Evolutionary conservation across 2,888 invertebrate genomes (phyloP).

Genomic region (Hypolimnas misippus): DNA sequence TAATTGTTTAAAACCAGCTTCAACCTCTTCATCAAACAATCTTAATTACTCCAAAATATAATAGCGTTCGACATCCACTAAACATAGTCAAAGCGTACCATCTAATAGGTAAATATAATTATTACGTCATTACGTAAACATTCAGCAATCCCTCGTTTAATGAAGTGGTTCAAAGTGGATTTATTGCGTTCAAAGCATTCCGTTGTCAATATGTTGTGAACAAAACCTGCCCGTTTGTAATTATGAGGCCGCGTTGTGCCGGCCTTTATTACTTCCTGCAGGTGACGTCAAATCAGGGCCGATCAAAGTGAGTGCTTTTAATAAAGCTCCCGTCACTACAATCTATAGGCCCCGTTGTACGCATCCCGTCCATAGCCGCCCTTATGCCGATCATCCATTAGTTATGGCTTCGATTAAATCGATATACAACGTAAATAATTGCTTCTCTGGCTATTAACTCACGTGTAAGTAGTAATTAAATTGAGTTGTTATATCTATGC

Average conservation of each 20-base stretch:
- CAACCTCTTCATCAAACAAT: slow-evolving; percentile 12
- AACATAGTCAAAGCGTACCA: slow-evolving; percentile 27
- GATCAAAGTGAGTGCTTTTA: slow-evolving; percentile 81
- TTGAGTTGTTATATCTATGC: background rate
- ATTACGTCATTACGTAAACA: slow-evolving; percentile 49
- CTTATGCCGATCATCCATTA: slow-evolving; percentile 17
- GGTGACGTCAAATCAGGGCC: slow-evolving; percentile 72
- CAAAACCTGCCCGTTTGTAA: slow-evolving; percentile 63
- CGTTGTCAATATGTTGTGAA: slow-evolving; percentile 67
- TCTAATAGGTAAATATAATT: slow-evolving; percentile 45
- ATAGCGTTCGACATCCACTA: slow-evolving; percentile 13
- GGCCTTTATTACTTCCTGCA: slow-evolving; percentile 75
- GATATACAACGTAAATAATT: slow-evolving; percentile 14
- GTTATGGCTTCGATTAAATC: slow-evolving; percentile 21
- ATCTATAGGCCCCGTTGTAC: slow-evolving; percentile 18
- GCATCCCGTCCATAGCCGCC: slow-evolving; percentile 5
- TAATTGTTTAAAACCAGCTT: background rate
- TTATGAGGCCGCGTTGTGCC: slow-evolving; percentile 64
- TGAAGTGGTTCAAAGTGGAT: slow-evolving; percentile 64
- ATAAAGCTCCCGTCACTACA: slow-evolving; percentile 61
- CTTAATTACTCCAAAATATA: background rate
- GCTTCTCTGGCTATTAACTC: background rate
- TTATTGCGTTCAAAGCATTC: slow-evolving; percentile 65
- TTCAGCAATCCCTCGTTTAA: slow-evolving; percentile 56
- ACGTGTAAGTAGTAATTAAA: slow-evolving; percentile 3